Base-by-base conservation (phyloP, 1,140 invertebrate species). In the Atta colombica region DNA sequence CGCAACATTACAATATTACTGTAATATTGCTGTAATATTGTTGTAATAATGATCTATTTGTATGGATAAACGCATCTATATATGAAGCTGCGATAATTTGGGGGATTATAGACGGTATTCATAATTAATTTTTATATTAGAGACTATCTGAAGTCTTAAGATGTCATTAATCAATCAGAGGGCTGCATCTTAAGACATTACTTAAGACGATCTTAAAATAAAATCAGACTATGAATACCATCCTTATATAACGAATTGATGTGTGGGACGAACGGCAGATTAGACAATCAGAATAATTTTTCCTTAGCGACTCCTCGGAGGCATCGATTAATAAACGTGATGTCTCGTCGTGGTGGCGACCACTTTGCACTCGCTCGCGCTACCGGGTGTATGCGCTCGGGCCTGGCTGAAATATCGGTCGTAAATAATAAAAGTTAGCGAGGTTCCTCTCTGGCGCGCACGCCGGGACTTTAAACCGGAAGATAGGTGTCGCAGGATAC, bases 381-480 rank as follows among this genome's bases (percentile, higher is more conserved):
- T 39, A 58, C 65, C 49, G 45, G 75, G 89, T 90, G 90, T 85
- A 92, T 85, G 88, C 90, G 85, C 87, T 61, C 80, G 80, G 74
- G 86, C 72, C 89, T 74, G 93, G 93, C 93, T 94, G 94, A 94
- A 95, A 95, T 95, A 95, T 95, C 94, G 95, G 94, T 94, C 95
- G 94, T 95, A 95, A 95, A 95, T 95, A 95, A 95, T 95, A 95
- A 95, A 95, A 95, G 95, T 95, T 95, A 93, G 94, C 94, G 94
- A 93, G 94, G 93, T 94, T 95, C 94, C 93, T 94, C 91, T 89
- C 91, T 93, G 90, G 94, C 93, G 90, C 92, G 92, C 92, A 92
- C 94, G 94, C 88, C 89, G 91, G 94, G 94, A 95, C 94, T 95
- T 95, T 94, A 95, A 95, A 95, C 95, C 95, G 95, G 95, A 95